A percentile compares a stretch with the other conserved stretches of the same genome.
Conservation (phyloP, 2,888 invertebrate genomes). For the Synergus japonicus region DNA sequence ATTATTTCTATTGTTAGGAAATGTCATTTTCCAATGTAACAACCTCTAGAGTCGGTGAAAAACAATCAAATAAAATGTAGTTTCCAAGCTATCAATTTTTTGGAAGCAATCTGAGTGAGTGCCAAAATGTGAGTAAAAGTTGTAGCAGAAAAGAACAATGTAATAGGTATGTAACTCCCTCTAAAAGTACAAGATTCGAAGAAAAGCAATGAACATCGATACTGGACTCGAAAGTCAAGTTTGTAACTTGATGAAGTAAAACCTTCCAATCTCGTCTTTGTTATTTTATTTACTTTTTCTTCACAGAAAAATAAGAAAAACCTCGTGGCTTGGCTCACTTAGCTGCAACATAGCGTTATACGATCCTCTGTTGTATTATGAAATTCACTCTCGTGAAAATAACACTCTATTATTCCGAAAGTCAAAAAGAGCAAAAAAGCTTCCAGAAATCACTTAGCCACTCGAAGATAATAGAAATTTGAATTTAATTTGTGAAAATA, state of each 20-base stretch:
- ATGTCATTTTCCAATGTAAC: too few species aligned
- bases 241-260: background rate
- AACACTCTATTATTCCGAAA: background rate
- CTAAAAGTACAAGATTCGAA: background rate
- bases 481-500: too few species aligned
- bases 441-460: too few species aligned
- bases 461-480: too few species aligned
- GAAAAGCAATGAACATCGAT: background rate
- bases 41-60: background rate
- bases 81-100: background rate
- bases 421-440: background rate
- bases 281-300: background rate
- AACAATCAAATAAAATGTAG: background rate
- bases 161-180: background rate
- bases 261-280: background rate
- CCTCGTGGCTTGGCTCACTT: background rate
- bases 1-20: too few species aligned
- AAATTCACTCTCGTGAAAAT: background rate
- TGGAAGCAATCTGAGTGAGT: background rate
- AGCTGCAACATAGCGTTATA: background rate
- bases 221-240: background rate
- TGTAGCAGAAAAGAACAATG: background rate
- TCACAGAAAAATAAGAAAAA: background rate
- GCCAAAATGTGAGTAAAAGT: background rate
- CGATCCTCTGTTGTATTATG: background rate